phyloP scores from a whole-genome alignment of 2,888 invertebrate species.

The Rotaria sp. region DNA sequence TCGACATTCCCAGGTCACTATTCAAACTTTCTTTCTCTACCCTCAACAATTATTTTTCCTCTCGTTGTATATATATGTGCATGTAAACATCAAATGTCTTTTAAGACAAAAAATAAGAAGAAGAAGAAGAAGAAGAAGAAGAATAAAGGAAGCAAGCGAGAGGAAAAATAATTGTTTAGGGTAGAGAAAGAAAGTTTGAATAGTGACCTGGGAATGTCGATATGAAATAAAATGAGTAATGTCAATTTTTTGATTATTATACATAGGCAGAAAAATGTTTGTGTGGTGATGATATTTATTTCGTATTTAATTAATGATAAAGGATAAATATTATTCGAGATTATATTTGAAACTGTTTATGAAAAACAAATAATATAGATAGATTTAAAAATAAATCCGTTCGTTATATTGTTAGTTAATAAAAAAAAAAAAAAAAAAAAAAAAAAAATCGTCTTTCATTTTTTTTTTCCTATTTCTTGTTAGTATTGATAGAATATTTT shows the following conservation, averaged over 20 bases:
- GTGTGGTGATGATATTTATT: not conserved
- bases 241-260: not conserved
- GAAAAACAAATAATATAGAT: not conserved
- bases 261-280: not conserved
- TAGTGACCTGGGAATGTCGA: not conserved
- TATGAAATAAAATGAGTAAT: not conserved
- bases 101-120: not conserved
- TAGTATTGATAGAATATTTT: not conserved
- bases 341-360: not conserved
- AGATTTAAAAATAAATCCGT: not conserved
- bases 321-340: not conserved
- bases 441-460: not conserved
- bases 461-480: not conserved
- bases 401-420: not conserved
- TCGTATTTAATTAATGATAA: not conserved
- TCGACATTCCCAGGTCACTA: not conserved
- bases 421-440: not conserved
- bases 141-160: not conserved
- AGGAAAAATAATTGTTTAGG: not conserved
- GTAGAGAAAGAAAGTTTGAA: not conserved
- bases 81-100: not conserved
- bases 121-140: too few species aligned
- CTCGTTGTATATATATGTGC: not conserved
- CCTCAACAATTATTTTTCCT: not conserved
- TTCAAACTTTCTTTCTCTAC: not conserved